phyloP scores from a whole-genome alignment of 2,888 invertebrate species.

The Noctua comes region DNA sequence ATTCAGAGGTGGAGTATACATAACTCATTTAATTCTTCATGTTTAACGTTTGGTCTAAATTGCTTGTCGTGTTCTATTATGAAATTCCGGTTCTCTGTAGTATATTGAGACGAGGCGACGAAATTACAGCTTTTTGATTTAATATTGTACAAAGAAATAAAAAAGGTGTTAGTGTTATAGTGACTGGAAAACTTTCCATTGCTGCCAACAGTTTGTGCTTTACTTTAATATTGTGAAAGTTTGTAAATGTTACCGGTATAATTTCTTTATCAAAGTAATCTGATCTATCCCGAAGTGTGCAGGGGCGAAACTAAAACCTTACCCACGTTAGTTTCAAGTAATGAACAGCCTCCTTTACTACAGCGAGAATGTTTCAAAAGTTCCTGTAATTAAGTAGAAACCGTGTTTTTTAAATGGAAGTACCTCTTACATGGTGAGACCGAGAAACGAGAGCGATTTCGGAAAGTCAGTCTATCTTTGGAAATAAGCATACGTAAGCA shows the following conservation, averaged over 20 bases:
- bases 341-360: constrained; percentile 17
- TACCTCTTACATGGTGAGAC: neutral
- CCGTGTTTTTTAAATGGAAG: neutral
- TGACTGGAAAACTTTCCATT: neutral
- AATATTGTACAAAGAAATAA: neutral
- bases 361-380: constrained; percentile 13
- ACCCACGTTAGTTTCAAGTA: constrained; percentile 10
- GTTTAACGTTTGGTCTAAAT: constrained; percentile 19
- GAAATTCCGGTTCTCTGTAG: constrained; percentile 13
- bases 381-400: neutral
- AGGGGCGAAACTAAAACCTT: constrained; percentile 13
- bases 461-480: neutral
- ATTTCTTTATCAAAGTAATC: neutral
- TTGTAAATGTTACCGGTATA: neutral
- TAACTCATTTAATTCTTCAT: constrained; percentile 13
- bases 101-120: neutral
- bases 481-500: neutral
- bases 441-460: neutral
- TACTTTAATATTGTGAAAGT: constrained; percentile 15
- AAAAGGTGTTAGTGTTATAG: neutral
- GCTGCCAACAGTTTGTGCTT: neutral
- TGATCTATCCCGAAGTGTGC: neutral
- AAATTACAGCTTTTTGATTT: constrained; percentile 13
- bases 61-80: constrained; percentile 12
- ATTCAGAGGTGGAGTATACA: constrained; percentile 7